Evolutionary conservation across 2,888 invertebrate species (phyloP).

Genomic region (Steinernema carpocapsae): DNA sequence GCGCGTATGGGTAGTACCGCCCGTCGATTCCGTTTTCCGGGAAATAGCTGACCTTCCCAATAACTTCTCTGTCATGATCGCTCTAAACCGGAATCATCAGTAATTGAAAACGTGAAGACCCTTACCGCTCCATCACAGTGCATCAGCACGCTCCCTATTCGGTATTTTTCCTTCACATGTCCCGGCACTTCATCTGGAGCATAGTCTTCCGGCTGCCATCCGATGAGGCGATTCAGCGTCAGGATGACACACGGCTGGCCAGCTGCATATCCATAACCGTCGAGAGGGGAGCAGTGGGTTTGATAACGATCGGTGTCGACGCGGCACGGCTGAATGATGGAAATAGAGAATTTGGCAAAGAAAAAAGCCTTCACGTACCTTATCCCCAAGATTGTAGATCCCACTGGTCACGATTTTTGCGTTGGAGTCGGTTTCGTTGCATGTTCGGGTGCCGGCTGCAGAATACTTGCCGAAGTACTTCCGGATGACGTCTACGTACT

Average conservation of each 20-base stretch:
- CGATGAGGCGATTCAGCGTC: slow-evolving; percentile 81
- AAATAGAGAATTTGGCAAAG: too few species aligned
- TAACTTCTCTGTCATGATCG: slow-evolving; percentile 88
- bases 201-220: slow-evolving; percentile 70
- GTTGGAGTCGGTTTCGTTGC: too few species aligned
- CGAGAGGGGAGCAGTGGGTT: too few species aligned
- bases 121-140: slow-evolving; percentile 85
- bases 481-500: too few species aligned
- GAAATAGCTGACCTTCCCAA: slow-evolving; percentile 83
- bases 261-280: too few species aligned
- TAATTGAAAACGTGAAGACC: not conserved
- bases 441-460: too few species aligned
- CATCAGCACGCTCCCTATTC: slow-evolving; percentile 77
- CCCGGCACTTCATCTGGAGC: slow-evolving; percentile 77
- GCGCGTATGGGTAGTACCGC: slow-evolving; percentile 72
- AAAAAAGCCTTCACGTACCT: too few species aligned
- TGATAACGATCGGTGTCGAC: too few species aligned
- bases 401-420: too few species aligned
- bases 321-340: too few species aligned
- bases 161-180: slow-evolving; percentile 68
- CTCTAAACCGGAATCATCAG: slow-evolving; percentile 72
- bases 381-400: too few species aligned
- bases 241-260: slow-evolving; percentile 88
- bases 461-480: too few species aligned
- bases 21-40: slow-evolving; percentile 76